Percentiles rank a stretch among this genome's conserved stretches.
phyloP scores from a whole-genome alignment of 2,797 vertebrate species.

The Taenioides sp. region DNA sequence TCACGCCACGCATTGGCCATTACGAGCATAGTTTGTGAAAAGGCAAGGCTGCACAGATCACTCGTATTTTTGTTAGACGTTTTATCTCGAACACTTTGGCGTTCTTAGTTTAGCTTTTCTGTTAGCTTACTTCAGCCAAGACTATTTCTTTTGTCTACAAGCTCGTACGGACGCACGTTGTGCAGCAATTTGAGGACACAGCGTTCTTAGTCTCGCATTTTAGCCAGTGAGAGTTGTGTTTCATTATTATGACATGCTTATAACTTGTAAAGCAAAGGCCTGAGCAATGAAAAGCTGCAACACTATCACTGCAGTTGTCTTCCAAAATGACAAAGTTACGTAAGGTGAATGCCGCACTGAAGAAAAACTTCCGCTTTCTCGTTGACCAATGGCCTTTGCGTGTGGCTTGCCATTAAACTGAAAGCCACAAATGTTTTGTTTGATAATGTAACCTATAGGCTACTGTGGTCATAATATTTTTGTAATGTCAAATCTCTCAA shows the following conservation, averaged over 20 bases:
- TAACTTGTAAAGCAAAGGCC: not conserved
- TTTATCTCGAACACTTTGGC: not conserved
- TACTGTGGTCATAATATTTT: not conserved
- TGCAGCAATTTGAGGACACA: conserved; percentile 48
- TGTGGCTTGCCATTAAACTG: not conserved
- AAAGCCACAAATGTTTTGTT: not conserved
- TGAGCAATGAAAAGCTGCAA: conserved; percentile 3
- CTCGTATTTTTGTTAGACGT: not conserved
- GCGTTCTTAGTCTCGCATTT: conserved; percentile 41
- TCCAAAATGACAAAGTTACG: conserved; percentile 72
- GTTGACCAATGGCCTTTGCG: conserved; percentile 55
- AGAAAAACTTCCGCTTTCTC: conserved; percentile 81
- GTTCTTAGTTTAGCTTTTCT: not conserved
- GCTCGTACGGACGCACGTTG: conserved; percentile 22
- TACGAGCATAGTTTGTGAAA: conserved; percentile 12
- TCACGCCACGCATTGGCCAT: conserved; percentile 52
- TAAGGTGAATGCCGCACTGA: conserved; percentile 74
- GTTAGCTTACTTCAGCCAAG: conserved; percentile 26
- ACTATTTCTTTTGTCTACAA: conserved; percentile 42
- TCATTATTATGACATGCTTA: not conserved
- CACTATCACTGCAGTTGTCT: conserved; percentile 43
- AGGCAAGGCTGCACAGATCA: not conserved
- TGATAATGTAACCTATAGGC: not conserved
- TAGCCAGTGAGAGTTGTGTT: not conserved
- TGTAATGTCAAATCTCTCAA: not conserved